phyloP scores from a whole-genome alignment of 2,113 vertebrate genomes.

The Osmerus mordax region DNA sequence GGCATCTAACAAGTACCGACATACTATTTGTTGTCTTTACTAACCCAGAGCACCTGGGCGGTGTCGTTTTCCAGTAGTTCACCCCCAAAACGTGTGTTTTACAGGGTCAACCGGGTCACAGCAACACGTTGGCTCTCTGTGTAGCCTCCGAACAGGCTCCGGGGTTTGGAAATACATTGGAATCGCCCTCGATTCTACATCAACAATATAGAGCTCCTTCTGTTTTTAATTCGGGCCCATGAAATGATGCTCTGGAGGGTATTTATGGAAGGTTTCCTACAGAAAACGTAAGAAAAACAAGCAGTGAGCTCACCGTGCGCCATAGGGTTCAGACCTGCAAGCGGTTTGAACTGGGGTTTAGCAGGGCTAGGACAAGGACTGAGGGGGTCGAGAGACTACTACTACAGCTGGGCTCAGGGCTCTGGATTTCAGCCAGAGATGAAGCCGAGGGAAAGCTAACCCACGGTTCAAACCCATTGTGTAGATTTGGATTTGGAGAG shows the following conservation, averaged over 20 bases:
- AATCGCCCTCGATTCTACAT: background rate
- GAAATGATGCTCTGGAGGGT: background rate
- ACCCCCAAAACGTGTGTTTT: no score
- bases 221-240: background rate
- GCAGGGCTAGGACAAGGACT: no score
- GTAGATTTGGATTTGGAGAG: no score
- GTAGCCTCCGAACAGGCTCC: background rate
- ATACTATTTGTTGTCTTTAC: no score
- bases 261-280: background rate
- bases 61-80: no score
- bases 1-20: no score
- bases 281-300: background rate
- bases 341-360: no score
- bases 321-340: no score
- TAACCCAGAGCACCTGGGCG: no score
- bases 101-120: no score
- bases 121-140: no score
- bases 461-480: background rate
- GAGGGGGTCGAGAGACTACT: background rate
- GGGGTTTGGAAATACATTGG: background rate
- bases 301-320: background rate
- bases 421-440: background rate
- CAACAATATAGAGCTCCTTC: background rate
- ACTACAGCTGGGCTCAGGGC: background rate
- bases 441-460: background rate